Evolutionary conservation across 2,797 vertebrate genomes (phyloP).

Genomic region (Rachycentron canadum): DNA sequence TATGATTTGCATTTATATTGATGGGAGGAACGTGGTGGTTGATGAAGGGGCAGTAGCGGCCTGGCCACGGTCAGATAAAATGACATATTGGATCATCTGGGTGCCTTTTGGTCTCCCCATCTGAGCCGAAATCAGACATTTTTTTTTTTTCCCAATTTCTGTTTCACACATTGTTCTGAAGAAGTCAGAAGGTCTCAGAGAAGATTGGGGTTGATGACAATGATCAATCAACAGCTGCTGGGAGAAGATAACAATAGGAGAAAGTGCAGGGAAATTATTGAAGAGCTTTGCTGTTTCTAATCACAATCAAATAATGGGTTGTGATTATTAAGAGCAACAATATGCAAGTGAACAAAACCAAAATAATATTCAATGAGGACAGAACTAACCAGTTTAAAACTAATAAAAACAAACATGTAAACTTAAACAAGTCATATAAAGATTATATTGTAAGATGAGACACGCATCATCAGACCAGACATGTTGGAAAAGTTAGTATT

Average conservation of each 20-base stretch:
- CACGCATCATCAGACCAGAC: no score
- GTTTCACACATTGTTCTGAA: slow-evolving; percentile 22
- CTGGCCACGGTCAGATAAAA: slow-evolving; percentile 55
- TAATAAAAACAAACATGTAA: neutral
- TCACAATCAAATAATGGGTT: neutral
- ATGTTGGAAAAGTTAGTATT: neutral
- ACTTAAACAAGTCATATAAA: no score
- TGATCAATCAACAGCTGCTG: slow-evolving; percentile 36
- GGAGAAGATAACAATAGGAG: slow-evolving; percentile 31
- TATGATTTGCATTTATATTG: slow-evolving; percentile 79
- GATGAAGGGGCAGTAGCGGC: slow-evolving; percentile 43
- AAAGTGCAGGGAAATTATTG: neutral
- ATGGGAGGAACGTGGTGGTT: slow-evolving; percentile 47
- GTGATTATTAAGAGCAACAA: neutral
- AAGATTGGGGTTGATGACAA: slow-evolving; percentile 32
- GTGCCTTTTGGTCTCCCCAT: slow-evolving; percentile 25
- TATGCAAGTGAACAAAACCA: neutral
- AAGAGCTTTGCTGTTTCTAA: slow-evolving; percentile 29
- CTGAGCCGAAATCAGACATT: slow-evolving; percentile 6
- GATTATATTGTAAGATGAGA: no score
- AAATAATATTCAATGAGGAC: neutral
- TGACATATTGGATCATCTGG: slow-evolving; percentile 49
- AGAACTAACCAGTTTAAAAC: neutral
- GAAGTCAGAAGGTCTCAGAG: slow-evolving; percentile 17
- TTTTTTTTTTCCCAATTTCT: neutral